phyloP scores from a whole-genome alignment of 2,888 invertebrate genomes.

The Gymnoscelis rufifasciata region DNA sequence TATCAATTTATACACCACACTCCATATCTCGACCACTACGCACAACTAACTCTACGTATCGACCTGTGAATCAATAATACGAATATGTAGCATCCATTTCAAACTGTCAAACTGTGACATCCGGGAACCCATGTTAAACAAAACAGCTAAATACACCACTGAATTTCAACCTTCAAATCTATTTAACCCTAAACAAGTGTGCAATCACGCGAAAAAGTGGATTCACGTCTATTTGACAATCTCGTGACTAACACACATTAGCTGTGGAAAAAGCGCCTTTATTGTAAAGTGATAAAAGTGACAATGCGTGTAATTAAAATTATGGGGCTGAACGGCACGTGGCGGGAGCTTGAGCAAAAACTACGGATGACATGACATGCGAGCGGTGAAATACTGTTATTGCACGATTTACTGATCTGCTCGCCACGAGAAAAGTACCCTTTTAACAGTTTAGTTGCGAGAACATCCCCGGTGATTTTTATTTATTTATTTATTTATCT shows the following conservation, averaged over 20 bases:
- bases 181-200: slow-evolving; percentile 52
- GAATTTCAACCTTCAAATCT: slow-evolving; percentile 30
- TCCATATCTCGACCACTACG: too few relatives aligned
- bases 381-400: slow-evolving; percentile 42
- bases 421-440: slow-evolving; percentile 13
- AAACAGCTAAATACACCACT: slow-evolving; percentile 22
- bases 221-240: slow-evolving; percentile 57
- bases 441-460: too few relatives aligned
- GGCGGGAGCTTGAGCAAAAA: slow-evolving; percentile 46
- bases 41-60: too few relatives aligned
- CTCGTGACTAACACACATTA: slow-evolving; percentile 59
- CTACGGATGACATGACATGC: slow-evolving; percentile 41
- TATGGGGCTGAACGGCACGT: slow-evolving; percentile 44
- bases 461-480: too few relatives aligned
- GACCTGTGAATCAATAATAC: neutral
- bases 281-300: slow-evolving; percentile 23
- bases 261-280: slow-evolving; percentile 30
- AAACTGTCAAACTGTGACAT: slow-evolving; percentile 14
- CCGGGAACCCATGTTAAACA: slow-evolving; percentile 20
- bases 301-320: slow-evolving; percentile 27
- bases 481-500: too few relatives aligned
- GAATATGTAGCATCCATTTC: neutral
- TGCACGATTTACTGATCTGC: slow-evolving; percentile 26
- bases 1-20: too few relatives aligned
- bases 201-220: slow-evolving; percentile 69